Conservation (phyloP, 1,140 invertebrate species). For the Drosophila seguyi region DNA sequence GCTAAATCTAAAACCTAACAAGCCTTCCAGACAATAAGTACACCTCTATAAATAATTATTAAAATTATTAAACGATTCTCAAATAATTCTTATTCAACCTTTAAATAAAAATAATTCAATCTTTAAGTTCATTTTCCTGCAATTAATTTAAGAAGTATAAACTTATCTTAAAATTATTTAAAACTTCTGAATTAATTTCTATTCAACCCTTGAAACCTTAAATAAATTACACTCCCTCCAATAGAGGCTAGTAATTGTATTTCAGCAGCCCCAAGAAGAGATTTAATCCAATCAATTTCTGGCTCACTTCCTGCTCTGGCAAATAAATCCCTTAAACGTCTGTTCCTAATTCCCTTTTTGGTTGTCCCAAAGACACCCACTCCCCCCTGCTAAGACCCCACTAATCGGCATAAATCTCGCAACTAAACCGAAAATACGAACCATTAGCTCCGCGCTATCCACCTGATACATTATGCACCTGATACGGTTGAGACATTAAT, state of each 20-base stretch:
- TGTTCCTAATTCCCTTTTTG: slow-evolving; percentile 5
- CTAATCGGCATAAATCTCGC: slow-evolving; percentile 55
- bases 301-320: neutral
- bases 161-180: too few relatives aligned
- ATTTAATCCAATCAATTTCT: slow-evolving; percentile 34
- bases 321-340: slow-evolving; percentile 4
- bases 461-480: slow-evolving; percentile 52
- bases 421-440: slow-evolving; percentile 56
- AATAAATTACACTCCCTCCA: too few relatives aligned
- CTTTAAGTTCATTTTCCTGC: too few relatives aligned
- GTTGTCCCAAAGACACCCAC: too few relatives aligned
- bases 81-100: neutral
- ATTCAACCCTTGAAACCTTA: too few relatives aligned
- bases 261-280: neutral
- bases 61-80: neutral
- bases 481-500: slow-evolving; percentile 49
- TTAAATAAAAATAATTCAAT: too few relatives aligned
- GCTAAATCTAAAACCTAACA: too few relatives aligned
- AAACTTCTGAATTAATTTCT: too few relatives aligned
- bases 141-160: too few relatives aligned
- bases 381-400: neutral
- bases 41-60: neutral
- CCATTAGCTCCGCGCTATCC: slow-evolving; percentile 33
- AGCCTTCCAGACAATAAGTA: neutral
- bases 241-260: neutral